These are phyloP conservation scores for Heterochromis multidens DNA, from an alignment of 2,113 vertebrate species.

Conservation along the genomic window DNA sequence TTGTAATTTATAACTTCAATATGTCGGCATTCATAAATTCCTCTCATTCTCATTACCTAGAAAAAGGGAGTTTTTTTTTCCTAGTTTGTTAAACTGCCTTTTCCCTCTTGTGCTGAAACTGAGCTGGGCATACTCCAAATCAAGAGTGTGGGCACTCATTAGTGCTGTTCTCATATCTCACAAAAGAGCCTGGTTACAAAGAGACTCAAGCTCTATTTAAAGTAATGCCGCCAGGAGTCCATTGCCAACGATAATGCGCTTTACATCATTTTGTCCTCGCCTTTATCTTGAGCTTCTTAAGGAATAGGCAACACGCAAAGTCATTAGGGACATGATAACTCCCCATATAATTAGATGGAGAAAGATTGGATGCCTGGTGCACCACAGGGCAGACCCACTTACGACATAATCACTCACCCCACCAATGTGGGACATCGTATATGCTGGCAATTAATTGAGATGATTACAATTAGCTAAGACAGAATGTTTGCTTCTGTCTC, in stretches of 20 bases:
- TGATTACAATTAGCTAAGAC: conserved; percentile 55
- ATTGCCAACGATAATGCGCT: conserved; percentile 67
- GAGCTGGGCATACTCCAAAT: conserved; percentile 54
- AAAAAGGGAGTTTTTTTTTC: background rate
- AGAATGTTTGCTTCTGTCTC: conserved; percentile 40
- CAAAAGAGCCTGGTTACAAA: conserved; percentile 59
- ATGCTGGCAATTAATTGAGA: conserved; percentile 56
- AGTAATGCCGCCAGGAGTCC: conserved; percentile 60
- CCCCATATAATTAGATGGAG: conserved; percentile 67
- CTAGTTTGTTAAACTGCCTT: conserved; percentile 36
- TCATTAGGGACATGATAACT: conserved; percentile 69
- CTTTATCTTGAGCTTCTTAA: conserved; percentile 70
- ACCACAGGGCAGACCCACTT: conserved; percentile 61
- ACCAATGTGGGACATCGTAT: conserved; percentile 43
- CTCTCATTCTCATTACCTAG: conserved; percentile 12
- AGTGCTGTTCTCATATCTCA: conserved; percentile 58
- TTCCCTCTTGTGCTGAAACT: conserved; percentile 44
- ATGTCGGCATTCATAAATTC: conserved; percentile 15
- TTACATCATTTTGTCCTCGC: conserved; percentile 70
- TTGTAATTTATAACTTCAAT: background rate
- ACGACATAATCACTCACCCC: conserved; percentile 58
- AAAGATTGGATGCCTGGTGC: conserved; percentile 60
- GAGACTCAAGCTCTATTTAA: conserved; percentile 65
- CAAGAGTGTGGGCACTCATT: conserved; percentile 61
- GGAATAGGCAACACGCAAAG: conserved; percentile 64